Evolutionary conservation across 2,797 vertebrate genomes (phyloP).

Genomic region (Tapera naevia): DNA sequence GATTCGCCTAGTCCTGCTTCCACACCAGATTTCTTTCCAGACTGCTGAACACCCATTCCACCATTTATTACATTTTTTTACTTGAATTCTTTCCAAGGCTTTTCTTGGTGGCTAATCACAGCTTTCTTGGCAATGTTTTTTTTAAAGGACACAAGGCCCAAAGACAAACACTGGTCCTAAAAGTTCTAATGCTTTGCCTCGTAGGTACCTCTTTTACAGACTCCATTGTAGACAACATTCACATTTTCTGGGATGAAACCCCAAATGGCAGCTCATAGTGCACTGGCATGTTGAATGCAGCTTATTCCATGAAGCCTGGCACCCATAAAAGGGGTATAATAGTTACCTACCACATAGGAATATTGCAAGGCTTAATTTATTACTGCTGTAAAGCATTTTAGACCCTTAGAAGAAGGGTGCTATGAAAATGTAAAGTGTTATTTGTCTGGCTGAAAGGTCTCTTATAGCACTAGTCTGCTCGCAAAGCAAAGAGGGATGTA

Average conservation of each 20-base stretch:
- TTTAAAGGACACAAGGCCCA: neutral
- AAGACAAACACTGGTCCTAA: constrained; percentile 5
- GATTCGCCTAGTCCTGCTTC: neutral
- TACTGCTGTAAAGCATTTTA: constrained; percentile 50
- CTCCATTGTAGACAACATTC: neutral
- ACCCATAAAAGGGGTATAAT: constrained; percentile 4
- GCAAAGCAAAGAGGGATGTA: constrained; percentile 11
- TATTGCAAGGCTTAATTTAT: constrained; percentile 32
- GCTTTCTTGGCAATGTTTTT: neutral
- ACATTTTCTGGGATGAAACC: neutral
- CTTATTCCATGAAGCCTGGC: neutral
- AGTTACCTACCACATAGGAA: constrained; percentile 39
- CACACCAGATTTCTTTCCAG: neutral
- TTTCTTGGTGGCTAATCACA: neutral
- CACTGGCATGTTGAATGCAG: neutral
- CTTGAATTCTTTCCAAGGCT: neutral
- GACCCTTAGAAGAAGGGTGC: neutral
- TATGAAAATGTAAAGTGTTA: neutral
- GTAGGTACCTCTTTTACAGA: neutral
- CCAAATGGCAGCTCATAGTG: neutral
- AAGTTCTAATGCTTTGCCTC: neutral
- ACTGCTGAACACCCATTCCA: neutral
- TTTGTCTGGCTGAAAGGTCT: constrained; percentile 35
- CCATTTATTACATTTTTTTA: neutral
- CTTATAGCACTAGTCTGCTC: neutral